Evolutionary conservation across 2,888 invertebrate species (phyloP).

Genomic region (Fragum whitleyi): DNA sequence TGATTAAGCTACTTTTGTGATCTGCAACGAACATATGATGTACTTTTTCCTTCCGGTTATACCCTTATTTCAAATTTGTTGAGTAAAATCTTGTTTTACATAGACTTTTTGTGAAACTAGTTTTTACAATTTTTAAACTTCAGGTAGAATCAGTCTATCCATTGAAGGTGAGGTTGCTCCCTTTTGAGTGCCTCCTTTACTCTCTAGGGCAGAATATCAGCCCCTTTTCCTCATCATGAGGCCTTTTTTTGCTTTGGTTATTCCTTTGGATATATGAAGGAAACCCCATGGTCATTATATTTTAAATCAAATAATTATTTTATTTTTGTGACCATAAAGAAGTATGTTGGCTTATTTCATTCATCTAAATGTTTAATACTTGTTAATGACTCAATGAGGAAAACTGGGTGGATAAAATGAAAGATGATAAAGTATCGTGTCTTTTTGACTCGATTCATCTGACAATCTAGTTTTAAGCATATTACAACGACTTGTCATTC

Average conservation of each 20-base stretch:
- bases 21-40: conserved; percentile 5
- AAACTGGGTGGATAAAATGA: not conserved
- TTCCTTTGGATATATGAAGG: not conserved
- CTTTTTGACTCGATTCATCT: conserved; percentile 62
- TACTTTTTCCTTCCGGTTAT: not conserved
- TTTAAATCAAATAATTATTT: conserved; percentile 4
- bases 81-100: conserved; percentile 1
- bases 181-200: conserved; percentile 80
- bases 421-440: conserved; percentile 38
- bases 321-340: not conserved
- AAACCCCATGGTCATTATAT: not conserved
- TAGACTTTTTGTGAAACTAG: conserved; percentile 21
- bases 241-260: not conserved
- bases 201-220: not conserved
- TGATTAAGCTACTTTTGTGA: too few species aligned
- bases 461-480: conserved; percentile 80
- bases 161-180: conserved; percentile 72
- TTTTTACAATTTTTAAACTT: conserved; percentile 27
- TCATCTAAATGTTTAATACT: not conserved
- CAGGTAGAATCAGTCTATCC: conserved; percentile 22
- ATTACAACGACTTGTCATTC: conserved; percentile 77
- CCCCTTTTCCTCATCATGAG: conserved; percentile 1
- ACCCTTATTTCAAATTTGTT: conserved; percentile 8
- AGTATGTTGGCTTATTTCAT: too few species aligned
- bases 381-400: not conserved